Evolutionary conservation across 2,113 vertebrate genomes (phyloP), one percentile per base, ranked within the genome.

Genomic region (Sakesphorus luctuosus): DNA sequence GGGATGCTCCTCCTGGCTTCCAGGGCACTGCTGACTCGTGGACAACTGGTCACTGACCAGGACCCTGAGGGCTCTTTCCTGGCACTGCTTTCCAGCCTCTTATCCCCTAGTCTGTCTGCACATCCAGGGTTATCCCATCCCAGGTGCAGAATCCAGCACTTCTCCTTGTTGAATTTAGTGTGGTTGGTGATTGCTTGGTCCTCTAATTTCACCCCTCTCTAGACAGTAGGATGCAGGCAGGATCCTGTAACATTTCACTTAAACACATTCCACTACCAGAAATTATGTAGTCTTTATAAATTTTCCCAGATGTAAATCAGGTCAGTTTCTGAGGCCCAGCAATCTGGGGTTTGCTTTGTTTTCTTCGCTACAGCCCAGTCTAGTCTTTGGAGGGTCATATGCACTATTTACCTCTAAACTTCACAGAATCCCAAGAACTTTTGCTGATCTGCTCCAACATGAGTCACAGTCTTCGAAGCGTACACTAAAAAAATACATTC

Each of bases 331-430:
- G 38, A 58, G 24, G 17, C 2, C 18, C 56, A 18, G 63, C 33
- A 8, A 11, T 29, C 3, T 23, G 6, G 1, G 0, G 1, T 17
- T 14, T 38, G 24, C 18, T 59, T 40, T 18, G 6, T 66, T 36
- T 36, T 23, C 8, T 89, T 62, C 55, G 5, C 28, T 71, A 14
- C 12, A 71, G 7, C 3, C 11, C 65, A 18, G 4, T 11, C 38
- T 43, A 17, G 3, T 20, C 44, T 43, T 9, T 18, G 12, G 23
- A 78, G 15, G 7, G 14, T 7, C 8, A 74, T 56, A 66, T 10
- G 90, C 11, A 5, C 26, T 11, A 28, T n/a, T 68, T 43, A 11
- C 31, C 6, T 66, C 73, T 49, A 28, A 56, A 26, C 2, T 11
- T 83, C 12, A 49, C 25, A 4, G 18, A 74, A 81, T 2, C 3